Base-by-base conservation (phyloP, 2,797 vertebrate genomes). In the Diplodus sargus region DNA sequence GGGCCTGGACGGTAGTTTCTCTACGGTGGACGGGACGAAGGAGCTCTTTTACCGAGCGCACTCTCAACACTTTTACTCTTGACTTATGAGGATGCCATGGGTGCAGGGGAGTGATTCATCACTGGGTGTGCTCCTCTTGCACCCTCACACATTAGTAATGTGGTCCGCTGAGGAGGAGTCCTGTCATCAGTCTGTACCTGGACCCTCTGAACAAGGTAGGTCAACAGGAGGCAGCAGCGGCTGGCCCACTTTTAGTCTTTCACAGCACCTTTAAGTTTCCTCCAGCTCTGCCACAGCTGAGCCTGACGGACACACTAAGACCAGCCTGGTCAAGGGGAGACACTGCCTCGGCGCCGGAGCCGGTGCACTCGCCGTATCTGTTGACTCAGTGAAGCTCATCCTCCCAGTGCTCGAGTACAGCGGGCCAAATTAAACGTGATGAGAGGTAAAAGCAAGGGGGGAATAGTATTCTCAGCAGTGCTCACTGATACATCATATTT, bases 241-340 rank as follows among this genome's bases (percentile, higher is more conserved):
- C 84, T 95, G 95, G 93, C 94, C 95, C 95, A 95, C 93, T 96
- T 96, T 95, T 94, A 94, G 94, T 95, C 95, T 96, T 95, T 95
- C 94, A 94, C 88, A 87, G 91, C 92, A 94, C 95, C 94, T 95
- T 94, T 94, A 95, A 95, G 94, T 95, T 95, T 93, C 88, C 86
- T 92, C 76, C 74, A 79, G 87, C 81, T 84, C 86, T 34, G 68
- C 88, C 72, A 85, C 79, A 86, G 85, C 83, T 76, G 78, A 87
- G 87, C 74, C 91, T 89, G 91, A 91, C 74, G 22, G 90, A 91
- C 87, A 90, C 28, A 56, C 68, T 42, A 22, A 80, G 81, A 80
- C 78, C 74, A 62, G 81, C 60, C 79, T 78, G 83, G 84, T 85
- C 82, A 85, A 85, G 78, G 73, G 77, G 78, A 84, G 74, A 69